Evolutionary conservation across 2,797 vertebrate genomes (phyloP), one percentile per base, ranked within the genome.

Genomic region (Diglossa cyanea): DNA sequence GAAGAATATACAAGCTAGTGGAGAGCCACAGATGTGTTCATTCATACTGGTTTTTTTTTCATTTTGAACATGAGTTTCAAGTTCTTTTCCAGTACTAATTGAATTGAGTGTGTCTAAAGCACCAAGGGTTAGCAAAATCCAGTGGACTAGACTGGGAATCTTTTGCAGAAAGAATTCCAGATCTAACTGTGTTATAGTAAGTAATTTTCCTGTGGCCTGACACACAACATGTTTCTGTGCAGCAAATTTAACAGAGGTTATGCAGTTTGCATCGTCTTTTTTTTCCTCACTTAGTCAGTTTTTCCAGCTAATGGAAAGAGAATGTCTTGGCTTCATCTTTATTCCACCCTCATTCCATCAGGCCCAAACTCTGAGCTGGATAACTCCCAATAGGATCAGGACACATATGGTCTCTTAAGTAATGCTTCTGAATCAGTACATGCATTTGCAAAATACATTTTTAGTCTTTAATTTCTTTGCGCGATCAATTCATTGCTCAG

Each of bases 301-400:
- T 93, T 95, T 95, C 93, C 83, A 94, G 47, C 79, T 78, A 95
- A 94, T 73, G 66, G 86, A 93, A 94, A 82, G 67, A 88, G 74
- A 93, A 92, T 95, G 88, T 92, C 44, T 92, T 91, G 84, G 53
- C 71, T 91, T 90, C 71, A 44, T 85, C 45, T 85, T 92, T 92
- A 74, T 93, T 95, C 86, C 88, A 84, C 88, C 67, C 80, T 94
- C 84, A 67, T 95, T 92, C 77, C 71, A 68, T 76, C 50, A 87
- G 62, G 71, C 60, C 63, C 81, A 82, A 76, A 70, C 73, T 86
- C 70, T 55, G 66, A 89, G 62, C 4, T 93, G 83, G 58, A 65
- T 73, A 76, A 76, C 31, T 89, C 65, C 57, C 77, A 85, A 11
- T 21, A 85, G 78, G 65, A 80, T 92, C 86, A 72, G 66, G 58